phyloP scores from a whole-genome alignment of 2,113 vertebrate genomes.

The Triplophysa rosa region DNA sequence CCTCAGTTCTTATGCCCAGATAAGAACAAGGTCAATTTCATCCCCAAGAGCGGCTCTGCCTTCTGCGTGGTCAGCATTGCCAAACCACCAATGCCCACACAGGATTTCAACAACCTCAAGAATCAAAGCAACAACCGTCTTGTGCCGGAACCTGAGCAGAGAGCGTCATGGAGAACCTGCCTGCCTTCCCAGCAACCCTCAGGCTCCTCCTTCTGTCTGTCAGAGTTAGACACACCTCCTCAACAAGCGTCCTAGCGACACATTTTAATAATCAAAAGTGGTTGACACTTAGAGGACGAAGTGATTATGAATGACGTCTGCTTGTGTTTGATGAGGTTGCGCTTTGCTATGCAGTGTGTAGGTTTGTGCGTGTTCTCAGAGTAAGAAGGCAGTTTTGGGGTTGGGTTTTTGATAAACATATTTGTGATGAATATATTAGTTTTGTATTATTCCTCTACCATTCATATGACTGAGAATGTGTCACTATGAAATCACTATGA shows the following conservation, averaged over 20 bases:
- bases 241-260: conserved; percentile 31
- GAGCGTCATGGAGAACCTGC: conserved; percentile 33
- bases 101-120: conserved; percentile 80
- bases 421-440: conserved; percentile 10
- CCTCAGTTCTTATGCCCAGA: conserved; percentile 86
- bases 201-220: conserved; percentile 39
- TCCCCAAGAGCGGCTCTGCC: conserved; percentile 87
- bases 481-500: neutral
- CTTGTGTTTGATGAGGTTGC: conserved; percentile 33
- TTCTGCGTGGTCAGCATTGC: conserved; percentile 90
- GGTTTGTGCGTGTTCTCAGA: conserved; percentile 45
- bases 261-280: conserved; percentile 16
- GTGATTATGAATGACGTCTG: conserved; percentile 14
- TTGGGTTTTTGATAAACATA: conserved; percentile 42
- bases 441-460: conserved; percentile 45
- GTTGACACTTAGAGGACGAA: conserved; percentile 4
- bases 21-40: conserved; percentile 92
- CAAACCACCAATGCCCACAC: conserved; percentile 83
- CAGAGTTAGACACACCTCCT: conserved; percentile 33
- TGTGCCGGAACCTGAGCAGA: conserved; percentile 42
- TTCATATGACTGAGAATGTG: conserved; percentile 28
- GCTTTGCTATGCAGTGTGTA: conserved; percentile 54
- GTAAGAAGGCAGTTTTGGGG: conserved; percentile 30
- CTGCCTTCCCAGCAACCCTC: conserved; percentile 43
- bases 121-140: conserved; percentile 48